Evolutionary conservation across 2,888 invertebrate species (phyloP), one percentile per base, ranked within the genome.

Genomic region (Halocaridina rubra): DNA sequence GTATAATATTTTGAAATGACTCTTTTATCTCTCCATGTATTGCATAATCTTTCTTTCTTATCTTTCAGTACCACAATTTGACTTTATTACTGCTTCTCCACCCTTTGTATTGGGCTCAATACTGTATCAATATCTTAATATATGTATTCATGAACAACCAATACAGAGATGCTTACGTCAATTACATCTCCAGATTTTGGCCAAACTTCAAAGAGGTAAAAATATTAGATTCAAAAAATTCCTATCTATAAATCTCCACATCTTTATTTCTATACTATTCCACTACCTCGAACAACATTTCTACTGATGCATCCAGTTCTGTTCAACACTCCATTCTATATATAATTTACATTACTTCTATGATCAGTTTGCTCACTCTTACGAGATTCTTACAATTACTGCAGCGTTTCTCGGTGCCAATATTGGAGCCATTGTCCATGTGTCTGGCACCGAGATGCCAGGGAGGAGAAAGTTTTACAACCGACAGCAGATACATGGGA

Each of bases 111-210:
- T 88, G 86, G 88, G 64, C 80, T 8, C 86, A 88, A 59, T 88
- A 86, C 57, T 88, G 88, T 72, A 80, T 88, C 78, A 88, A 88
- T 59, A 79, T 84, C 30, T 84, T 88, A 71, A 80, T 88, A 75
- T 88, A 88, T 53, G 88, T 88, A 29, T 79, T 88, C 76, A 88
- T 88, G 88, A 88, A 88, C 61, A 77, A 75, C n/a, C 88, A 88
- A 71, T 88, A 88, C 61, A 30, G 88, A 13, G 86, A 88, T 32
- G 88, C 88, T 33, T 88, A 88, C 61, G 67, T 88, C 27, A 84
- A 86, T 30, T 88, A 79, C 81, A 88, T 88, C 24, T 53, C 88
- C 24, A 53, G 79, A 22, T 88, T 80, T 80, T 88, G 86, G 86
- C 88, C 88, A 7, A 59, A 74, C 71, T 88, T 88, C 74, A 81